These are phyloP conservation scores for Brachymystax lenok DNA, from an alignment of 2,797 vertebrate genomes.

Conservation along the genomic window DNA sequence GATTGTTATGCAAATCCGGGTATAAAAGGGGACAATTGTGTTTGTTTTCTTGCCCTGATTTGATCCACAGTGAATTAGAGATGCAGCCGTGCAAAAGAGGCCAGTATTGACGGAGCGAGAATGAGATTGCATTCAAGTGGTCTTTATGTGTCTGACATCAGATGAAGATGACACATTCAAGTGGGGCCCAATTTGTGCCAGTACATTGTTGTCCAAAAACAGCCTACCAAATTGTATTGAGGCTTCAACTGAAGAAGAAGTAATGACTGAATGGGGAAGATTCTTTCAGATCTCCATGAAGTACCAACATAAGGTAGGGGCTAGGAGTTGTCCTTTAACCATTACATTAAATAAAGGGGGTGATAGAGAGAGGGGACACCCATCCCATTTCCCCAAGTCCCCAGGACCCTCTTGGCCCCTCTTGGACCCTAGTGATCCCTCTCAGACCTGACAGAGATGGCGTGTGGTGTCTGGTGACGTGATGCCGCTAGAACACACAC, in stretches of 20 bases:
- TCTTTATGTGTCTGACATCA: conserved; percentile 52
- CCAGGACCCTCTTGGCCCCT: background rate
- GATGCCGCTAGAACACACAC: background rate
- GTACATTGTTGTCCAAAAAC: background rate
- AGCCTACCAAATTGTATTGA: conserved; percentile 42
- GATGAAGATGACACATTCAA: background rate
- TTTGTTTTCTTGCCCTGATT: conserved; percentile 53
- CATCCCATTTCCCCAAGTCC: background rate
- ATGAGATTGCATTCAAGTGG: conserved; percentile 55
- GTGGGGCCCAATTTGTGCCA: background rate
- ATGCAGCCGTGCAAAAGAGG: conserved; percentile 37
- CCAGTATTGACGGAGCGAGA: conserved; percentile 52
- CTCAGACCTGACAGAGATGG: background rate
- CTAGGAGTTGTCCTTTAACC: background rate
- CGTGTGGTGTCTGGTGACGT: background rate
- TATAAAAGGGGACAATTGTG: conserved; percentile 43
- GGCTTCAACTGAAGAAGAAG: conserved; percentile 34
- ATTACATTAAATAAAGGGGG: background rate
- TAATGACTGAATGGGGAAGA: background rate
- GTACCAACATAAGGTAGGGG: background rate
- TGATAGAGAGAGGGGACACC: background rate
- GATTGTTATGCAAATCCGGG: conserved; percentile 56
- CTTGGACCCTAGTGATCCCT: background rate
- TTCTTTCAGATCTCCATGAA: conserved; percentile 1
- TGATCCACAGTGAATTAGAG: conserved; percentile 53